These are phyloP conservation scores for Syrmaticus mikado DNA, from an alignment of 2,113 vertebrate species.

Conservation along the genomic window DNA sequence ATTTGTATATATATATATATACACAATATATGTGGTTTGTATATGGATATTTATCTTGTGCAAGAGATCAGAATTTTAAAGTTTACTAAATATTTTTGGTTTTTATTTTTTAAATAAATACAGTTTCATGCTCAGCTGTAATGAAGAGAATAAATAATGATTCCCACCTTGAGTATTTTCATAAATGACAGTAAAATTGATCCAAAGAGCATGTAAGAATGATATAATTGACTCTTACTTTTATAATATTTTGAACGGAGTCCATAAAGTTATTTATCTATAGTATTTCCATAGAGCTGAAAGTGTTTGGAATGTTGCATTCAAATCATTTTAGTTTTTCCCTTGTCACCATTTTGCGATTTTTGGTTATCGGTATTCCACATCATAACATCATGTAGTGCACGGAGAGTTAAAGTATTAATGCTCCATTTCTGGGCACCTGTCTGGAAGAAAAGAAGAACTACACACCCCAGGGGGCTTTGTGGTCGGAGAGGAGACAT, in stretches of 20 bases:
- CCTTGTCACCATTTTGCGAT: too few species aligned
- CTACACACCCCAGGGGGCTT: too few species aligned
- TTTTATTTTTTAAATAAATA: not conserved
- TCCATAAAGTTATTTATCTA: not conserved
- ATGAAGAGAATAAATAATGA: not conserved
- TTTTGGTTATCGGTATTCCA: too few species aligned
- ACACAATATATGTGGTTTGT: not conserved
- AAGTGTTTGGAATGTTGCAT: not conserved
- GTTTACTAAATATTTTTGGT: not conserved
- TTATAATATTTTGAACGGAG: not conserved
- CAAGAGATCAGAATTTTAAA: not conserved
- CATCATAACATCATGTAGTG: too few species aligned
- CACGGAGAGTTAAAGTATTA: too few species aligned
- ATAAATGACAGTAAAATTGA: not conserved
- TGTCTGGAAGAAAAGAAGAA: too few species aligned
- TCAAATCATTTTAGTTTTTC: not conserved
- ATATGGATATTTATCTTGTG: constrained; percentile 15
- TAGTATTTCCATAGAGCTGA: not conserved
- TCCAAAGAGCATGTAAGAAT: not conserved
- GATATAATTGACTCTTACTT: not conserved
- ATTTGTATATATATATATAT: too few species aligned
- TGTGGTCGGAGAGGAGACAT: too few species aligned
- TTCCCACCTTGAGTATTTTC: not conserved
- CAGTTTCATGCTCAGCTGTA: not conserved
- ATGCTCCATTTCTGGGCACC: too few species aligned